These are phyloP conservation scores for Nerophis lumbriciformis DNA, from an alignment of 2,113 vertebrate species.

Conservation along the genomic window DNA sequence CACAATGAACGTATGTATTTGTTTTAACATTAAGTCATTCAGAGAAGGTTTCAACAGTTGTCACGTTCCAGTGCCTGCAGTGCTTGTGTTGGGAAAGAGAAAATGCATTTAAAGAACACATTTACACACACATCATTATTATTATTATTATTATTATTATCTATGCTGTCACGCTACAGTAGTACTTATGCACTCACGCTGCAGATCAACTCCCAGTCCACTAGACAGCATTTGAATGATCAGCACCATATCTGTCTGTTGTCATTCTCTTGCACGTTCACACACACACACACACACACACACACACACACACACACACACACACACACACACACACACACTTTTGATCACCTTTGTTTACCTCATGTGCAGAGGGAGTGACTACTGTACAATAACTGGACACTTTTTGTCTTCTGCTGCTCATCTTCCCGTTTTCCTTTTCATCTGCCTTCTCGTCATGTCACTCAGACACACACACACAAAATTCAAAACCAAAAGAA, in stretches of 20 bases:
- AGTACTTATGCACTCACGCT: slow-evolving; percentile 1
- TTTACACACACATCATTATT: not conserved
- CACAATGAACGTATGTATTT: slow-evolving; percentile 2
- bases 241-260: slow-evolving; percentile 28
- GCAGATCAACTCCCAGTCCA: slow-evolving; percentile 17
- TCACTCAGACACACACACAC: too few relatives aligned
- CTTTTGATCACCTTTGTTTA: slow-evolving; percentile 1
- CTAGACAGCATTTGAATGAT: slow-evolving; percentile 65
- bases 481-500: too few relatives aligned
- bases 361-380: not conserved
- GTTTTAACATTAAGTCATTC: slow-evolving; percentile 27
- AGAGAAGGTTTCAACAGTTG: slow-evolving; percentile 62
- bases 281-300: slow-evolving; percentile 3
- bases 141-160: too few relatives aligned
- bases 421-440: too few relatives aligned
- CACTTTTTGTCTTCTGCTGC: too few relatives aligned
- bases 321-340: not conserved
- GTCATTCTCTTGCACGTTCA: slow-evolving; percentile 23
- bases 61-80: slow-evolving; percentile 68
- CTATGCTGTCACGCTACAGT: not conserved
- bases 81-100: slow-evolving; percentile 62
- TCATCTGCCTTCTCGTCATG: too few relatives aligned
- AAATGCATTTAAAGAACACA: slow-evolving; percentile 24
- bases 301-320: not conserved
- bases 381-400: too few relatives aligned